phyloP scores from a whole-genome alignment of 2,113 vertebrate genomes.

The Mesembrinibis cayennensis region DNA sequence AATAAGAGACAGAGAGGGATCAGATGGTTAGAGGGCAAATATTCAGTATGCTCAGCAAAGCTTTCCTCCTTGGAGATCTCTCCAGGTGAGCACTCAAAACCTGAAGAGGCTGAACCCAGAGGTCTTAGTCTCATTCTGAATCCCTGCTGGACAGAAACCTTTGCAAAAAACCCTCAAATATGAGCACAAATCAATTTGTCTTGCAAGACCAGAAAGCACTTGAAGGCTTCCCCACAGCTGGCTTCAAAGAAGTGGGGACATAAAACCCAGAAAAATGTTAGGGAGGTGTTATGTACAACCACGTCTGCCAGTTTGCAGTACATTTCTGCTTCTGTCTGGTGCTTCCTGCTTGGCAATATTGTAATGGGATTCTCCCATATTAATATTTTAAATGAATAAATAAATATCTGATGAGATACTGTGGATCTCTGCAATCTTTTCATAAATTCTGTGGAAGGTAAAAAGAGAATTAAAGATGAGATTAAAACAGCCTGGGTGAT shows the following conservation, averaged over 20 bases:
- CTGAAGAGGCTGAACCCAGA: background rate
- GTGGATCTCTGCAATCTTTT: constrained; percentile 6
- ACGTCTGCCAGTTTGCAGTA: background rate
- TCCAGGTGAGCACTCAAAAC: background rate
- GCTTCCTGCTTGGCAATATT: background rate
- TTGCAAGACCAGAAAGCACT: background rate
- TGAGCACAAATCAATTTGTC: background rate
- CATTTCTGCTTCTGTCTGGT: background rate
- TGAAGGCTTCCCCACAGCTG: background rate
- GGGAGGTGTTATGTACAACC: background rate
- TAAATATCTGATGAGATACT: constrained; percentile 59
- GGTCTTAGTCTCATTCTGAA: background rate
- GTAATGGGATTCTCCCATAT: constrained; percentile 46
- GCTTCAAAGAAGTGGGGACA: background rate
- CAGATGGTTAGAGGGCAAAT: background rate
- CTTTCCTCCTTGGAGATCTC: background rate
- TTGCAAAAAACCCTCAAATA: background rate
- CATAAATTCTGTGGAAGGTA: constrained; percentile 3
- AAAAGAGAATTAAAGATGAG: constrained; percentile 66
- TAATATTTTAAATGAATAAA: constrained; percentile 66
- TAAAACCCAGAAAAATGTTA: background rate
- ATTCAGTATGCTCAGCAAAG: background rate
- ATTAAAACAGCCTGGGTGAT: constrained; percentile 52
- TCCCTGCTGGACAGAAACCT: background rate
- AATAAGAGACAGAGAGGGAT: background rate